Evolutionary conservation across 2,888 invertebrate genomes (phyloP).

Genomic region (Epistrophe grossulariae): DNA sequence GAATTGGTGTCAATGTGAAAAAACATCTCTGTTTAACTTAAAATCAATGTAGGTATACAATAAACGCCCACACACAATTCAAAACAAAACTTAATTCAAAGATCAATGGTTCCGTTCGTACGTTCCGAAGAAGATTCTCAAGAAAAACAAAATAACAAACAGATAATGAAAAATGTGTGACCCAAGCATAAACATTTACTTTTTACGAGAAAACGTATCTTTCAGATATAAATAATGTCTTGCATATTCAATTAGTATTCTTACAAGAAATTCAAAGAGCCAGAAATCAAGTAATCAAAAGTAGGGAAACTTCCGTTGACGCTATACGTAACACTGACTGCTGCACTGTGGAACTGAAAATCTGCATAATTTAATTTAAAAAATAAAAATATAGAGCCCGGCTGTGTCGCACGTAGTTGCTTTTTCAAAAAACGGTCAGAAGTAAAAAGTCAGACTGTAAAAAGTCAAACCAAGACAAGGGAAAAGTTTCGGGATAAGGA

Average conservation of each 20-base stretch:
- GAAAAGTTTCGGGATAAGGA: too few species aligned
- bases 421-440: neutral
- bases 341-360: neutral
- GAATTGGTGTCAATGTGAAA: slow-evolving; percentile 49
- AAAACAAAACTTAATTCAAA: slow-evolving; percentile 47
- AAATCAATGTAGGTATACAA: slow-evolving; percentile 10
- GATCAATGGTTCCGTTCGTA: slow-evolving; percentile 42
- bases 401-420: neutral
- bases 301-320: slow-evolving; percentile 4
- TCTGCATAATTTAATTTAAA: slow-evolving; percentile 21
- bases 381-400: neutral
- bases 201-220: slow-evolving; percentile 48
- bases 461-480: too few species aligned
- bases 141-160: slow-evolving; percentile 4
- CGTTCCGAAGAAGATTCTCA: neutral
- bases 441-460: too few species aligned
- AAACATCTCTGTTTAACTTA: slow-evolving; percentile 35
- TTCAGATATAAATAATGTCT: slow-evolving; percentile 18
- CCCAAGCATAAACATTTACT: slow-evolving; percentile 52
- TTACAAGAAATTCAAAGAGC: neutral
- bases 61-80: slow-evolving; percentile 8
- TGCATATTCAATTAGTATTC: slow-evolving; percentile 40
- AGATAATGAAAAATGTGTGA: slow-evolving; percentile 46
- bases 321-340: too few species aligned
- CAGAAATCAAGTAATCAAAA: neutral